These are phyloP conservation scores for Phortica variegata DNA, from an alignment of 1,140 invertebrate genomes.

Conservation along the genomic window DNA sequence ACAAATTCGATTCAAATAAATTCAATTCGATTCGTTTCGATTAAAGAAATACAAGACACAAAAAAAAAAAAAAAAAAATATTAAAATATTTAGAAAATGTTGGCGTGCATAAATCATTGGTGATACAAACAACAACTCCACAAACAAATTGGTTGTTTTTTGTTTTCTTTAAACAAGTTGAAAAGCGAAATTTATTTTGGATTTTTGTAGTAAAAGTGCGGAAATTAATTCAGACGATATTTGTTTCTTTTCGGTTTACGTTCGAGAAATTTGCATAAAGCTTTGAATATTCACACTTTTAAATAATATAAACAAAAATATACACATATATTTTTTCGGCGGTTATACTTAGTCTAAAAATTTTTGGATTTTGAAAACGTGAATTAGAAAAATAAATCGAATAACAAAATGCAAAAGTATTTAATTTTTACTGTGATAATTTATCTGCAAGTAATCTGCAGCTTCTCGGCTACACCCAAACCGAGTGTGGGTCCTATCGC, in stretches of 20 bases:
- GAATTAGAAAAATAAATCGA: constrained; percentile 11
- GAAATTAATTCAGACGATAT: constrained; percentile 14
- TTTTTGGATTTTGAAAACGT: too few species aligned
- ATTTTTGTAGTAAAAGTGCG: constrained; percentile 30
- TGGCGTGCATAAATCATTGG: constrained; percentile 22
- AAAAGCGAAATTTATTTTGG: constrained; percentile 29
- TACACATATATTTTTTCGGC: constrained; percentile 16
- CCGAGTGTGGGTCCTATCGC: constrained; percentile 24
- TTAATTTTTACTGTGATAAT: constrained; percentile 51
- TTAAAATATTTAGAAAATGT: constrained; percentile 20
- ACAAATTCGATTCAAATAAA: background rate
- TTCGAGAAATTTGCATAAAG: constrained; percentile 5
- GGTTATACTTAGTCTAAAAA: too few species aligned
- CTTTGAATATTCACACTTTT: constrained; percentile 1
- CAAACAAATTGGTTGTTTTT: constrained; percentile 13
- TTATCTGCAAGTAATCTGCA: constrained; percentile 37
- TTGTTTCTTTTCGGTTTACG: too few species aligned
- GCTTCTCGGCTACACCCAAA: constrained; percentile 27
- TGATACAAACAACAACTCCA: too few species aligned
- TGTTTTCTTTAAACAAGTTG: constrained; percentile 22
- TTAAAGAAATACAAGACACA: background rate
- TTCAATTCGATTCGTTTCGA: too few species aligned
- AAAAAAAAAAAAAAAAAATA: background rate
- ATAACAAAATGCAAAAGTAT: constrained; percentile 47
- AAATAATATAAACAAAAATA: constrained; percentile 8